A percentile compares a stretch with the other conserved stretches of the same genome.
phyloP scores from a whole-genome alignment of 2,113 vertebrate genomes.

The Sterrhoptilus dennistouni region DNA sequence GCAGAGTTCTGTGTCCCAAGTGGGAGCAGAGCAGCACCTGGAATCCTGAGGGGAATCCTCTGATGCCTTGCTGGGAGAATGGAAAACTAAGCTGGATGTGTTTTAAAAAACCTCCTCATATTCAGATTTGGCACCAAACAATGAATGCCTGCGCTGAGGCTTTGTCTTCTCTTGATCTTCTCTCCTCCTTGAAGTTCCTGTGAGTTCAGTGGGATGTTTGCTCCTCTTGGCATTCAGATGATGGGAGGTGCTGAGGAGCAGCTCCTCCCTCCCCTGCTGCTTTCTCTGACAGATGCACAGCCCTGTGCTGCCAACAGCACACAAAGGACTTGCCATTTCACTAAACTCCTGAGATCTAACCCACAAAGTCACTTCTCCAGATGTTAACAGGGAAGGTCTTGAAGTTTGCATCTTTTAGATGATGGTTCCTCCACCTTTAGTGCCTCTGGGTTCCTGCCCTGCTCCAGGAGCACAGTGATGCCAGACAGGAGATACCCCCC shows the following conservation, averaged over 20 bases:
- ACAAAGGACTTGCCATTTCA: not conserved
- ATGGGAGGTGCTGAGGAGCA: not conserved
- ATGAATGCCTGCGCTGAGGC: not conserved
- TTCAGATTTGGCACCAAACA: not conserved
- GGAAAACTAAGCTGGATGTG: not conserved
- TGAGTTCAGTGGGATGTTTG: not conserved
- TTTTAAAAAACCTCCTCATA: not conserved
- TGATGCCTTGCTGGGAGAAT: not conserved
- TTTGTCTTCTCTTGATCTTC: not conserved
- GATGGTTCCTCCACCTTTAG: constrained; percentile 78
- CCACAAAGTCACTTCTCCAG: not conserved
- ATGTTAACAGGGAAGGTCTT: constrained; percentile 71
- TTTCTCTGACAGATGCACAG: not conserved
- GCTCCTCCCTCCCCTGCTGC: not conserved
- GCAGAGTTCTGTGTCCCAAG: accelerated
- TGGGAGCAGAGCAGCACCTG: accelerated
- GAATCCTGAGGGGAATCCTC: not conserved
- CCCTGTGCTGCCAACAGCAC: not conserved
- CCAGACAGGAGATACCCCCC: constrained; percentile 93
- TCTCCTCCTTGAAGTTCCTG: not conserved
- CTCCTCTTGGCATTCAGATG: not conserved
- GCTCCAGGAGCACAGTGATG: constrained; percentile 80
- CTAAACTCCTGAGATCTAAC: constrained; percentile 24
- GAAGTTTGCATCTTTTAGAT: constrained; percentile 85
- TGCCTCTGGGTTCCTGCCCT: constrained; percentile 38